Base-by-base conservation (phyloP, 2,888 invertebrate species). In the Lithophane leautieri region DNA sequence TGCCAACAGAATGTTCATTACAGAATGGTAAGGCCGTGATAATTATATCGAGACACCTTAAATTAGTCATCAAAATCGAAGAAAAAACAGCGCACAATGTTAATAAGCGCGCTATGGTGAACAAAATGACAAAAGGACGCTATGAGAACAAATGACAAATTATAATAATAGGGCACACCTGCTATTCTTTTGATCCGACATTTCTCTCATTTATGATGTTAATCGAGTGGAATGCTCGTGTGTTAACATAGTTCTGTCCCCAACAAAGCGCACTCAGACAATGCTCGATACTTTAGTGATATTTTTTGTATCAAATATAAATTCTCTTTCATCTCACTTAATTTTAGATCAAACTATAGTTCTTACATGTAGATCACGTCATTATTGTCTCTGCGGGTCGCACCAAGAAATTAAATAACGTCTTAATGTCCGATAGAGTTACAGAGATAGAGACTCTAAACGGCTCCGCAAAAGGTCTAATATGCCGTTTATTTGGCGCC, bases 171-270 rank as follows among this genome's bases (percentile, higher is more conserved):
- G 94, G 92, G 92, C 91, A 95, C 96, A 96, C 96, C 96, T 96
- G 96, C 94, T 95, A 95, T 96, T 94, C 96, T 96, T 96, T 96
- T 95, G 96, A 96, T 96, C 96, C 91, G 91, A 94, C 95, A 96
- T 95, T 95, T 95, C 95, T 95, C 96, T 96, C 96, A 96, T 96
- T 96, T 96, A 96, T 96, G 96, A 95, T 91, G 92, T 93, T 95
- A 96, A 96, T 96, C 93, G 96, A 95, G 94, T 95, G 95, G 93
- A 94, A 94, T 95, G 93, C 92, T 93, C 91, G 91, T 92, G 91
- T 94, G 94, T 94, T 95, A 94, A 95, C 94, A 94, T 93, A 94
- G 92, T 95, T 93, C 91, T 93, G 93, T 92, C 91, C 89, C 91
- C 92, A 92, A 95, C 95, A 96, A 96, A 95, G 95, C 93, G 91